Percentiles rank a stretch among this genome's conserved stretches.
These are phyloP conservation scores for Strigops habroptila DNA, from an alignment of 2,113 vertebrate genomes.

Conservation along the genomic window DNA sequence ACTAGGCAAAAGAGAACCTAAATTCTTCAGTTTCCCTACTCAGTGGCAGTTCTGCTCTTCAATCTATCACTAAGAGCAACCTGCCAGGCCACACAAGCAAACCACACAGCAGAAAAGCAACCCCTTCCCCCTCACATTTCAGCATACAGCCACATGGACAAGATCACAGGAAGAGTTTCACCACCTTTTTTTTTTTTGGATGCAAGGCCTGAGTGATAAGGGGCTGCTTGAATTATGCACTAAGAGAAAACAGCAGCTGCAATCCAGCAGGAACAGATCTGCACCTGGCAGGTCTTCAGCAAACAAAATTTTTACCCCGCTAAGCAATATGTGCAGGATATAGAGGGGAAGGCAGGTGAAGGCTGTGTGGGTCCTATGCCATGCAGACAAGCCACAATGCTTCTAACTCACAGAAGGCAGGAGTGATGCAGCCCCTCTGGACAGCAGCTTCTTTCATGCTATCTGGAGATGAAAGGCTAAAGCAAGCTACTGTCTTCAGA, in stretches of 20 bases:
- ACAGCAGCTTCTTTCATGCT: neutral
- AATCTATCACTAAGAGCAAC: fast-evolving
- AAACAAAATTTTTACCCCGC: neutral
- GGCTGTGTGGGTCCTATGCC: fast-evolving
- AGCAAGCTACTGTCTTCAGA: neutral
- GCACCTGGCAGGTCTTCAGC: neutral
- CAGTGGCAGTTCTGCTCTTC: neutral
- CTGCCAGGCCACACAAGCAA: neutral
- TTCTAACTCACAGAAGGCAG: neutral
- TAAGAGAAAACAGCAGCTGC: neutral
- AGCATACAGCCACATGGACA: neutral
- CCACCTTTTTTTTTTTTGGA: neutral
- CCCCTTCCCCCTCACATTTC: neutral
- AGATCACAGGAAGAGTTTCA: neutral
- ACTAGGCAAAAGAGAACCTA: neutral
- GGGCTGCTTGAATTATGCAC: neutral
- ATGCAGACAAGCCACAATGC: neutral
- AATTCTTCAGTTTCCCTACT: neutral
- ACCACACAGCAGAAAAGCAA: neutral
- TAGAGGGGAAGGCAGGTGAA: neutral
- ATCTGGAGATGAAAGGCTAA: neutral
- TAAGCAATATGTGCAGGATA: neutral
- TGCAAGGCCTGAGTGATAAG: neutral
- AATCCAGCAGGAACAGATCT: neutral
- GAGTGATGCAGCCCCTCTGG: neutral